phyloP scores from a whole-genome alignment of 2,797 vertebrate species.

The Alectoris magna region DNA sequence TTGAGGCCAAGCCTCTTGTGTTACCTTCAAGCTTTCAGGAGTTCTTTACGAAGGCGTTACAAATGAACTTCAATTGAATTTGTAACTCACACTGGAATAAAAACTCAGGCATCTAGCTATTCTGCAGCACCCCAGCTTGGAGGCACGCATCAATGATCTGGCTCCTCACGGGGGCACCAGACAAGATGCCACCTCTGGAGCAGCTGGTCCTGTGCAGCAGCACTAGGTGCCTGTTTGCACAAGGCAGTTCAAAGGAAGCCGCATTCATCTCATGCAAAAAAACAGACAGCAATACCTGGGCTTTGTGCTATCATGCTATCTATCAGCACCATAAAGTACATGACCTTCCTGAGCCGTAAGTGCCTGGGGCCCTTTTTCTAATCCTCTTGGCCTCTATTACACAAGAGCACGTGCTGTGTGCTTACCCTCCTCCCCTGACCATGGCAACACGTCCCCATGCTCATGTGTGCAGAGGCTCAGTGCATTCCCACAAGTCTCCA shows the following conservation, averaged over 20 bases:
- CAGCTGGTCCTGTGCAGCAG: not conserved
- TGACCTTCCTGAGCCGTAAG: rapidly evolving
- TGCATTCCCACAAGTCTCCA: rapidly evolving
- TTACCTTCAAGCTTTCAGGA: not conserved
- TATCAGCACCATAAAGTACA: not conserved
- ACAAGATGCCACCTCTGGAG: rapidly evolving
- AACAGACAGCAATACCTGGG: not conserved
- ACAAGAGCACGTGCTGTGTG: rapidly evolving
- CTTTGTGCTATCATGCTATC: not conserved
- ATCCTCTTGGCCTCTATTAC: not conserved
- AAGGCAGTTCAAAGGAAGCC: rapidly evolving
- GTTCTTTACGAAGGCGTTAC: not conserved
- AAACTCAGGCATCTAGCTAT: not conserved
- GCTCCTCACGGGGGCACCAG: not conserved
- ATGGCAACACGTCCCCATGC: rapidly evolving
- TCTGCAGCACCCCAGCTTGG: not conserved
- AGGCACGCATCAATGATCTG: not conserved
- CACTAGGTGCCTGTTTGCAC: not conserved
- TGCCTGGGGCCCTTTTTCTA: not conserved
- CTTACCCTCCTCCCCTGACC: rapidly evolving
- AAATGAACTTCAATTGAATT: not conserved
- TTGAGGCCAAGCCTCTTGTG: not conserved
- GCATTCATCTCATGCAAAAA: not conserved
- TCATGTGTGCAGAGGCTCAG: rapidly evolving
- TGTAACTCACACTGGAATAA: not conserved